phyloP scores from a whole-genome alignment of 2,797 vertebrate species.

The Notolabrus celidotus region DNA sequence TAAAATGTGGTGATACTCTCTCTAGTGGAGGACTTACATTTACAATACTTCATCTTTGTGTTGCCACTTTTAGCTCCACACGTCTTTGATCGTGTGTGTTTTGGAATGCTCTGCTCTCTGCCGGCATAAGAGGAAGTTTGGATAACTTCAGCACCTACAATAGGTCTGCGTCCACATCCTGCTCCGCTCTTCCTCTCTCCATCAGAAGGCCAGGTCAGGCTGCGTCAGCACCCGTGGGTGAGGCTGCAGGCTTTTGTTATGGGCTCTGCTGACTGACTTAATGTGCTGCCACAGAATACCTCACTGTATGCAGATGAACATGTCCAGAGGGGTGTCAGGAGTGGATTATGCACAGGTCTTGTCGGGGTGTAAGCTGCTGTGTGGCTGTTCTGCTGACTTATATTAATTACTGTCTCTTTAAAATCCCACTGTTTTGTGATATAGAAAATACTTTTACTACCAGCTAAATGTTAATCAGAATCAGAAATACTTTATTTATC shows the following conservation, averaged over 20 bases:
- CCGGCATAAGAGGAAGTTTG: constrained; percentile 58
- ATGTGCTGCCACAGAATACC: constrained; percentile 46
- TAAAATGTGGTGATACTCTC: too few relatives aligned
- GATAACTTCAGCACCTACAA: constrained; percentile 56
- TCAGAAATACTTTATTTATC: too few relatives aligned
- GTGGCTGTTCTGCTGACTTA: neutral
- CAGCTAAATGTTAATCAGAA: too few relatives aligned
- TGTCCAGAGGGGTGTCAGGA: constrained; percentile 7
- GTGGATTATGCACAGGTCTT: constrained; percentile 3
- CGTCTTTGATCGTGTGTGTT: constrained; percentile 55
- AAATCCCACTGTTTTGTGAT: neutral
- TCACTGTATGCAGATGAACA: constrained; percentile 35
- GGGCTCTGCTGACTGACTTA: constrained; percentile 53
- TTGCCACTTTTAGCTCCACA: constrained; percentile 17
- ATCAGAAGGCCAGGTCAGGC: constrained; percentile 50
- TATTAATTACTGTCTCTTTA: too few relatives aligned
- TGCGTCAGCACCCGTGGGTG: constrained; percentile 69
- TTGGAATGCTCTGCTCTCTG: constrained; percentile 35
- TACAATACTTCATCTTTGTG: neutral
- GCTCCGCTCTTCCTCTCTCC: constrained; percentile 43
- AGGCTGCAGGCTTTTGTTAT: constrained; percentile 63
- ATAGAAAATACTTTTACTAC: neutral
- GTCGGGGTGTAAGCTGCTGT: neutral
- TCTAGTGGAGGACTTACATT: too few relatives aligned
- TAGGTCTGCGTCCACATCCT: constrained; percentile 62